phyloP scores from a whole-genome alignment of 2,797 vertebrate genomes.

The Dryobates pubescens region DNA sequence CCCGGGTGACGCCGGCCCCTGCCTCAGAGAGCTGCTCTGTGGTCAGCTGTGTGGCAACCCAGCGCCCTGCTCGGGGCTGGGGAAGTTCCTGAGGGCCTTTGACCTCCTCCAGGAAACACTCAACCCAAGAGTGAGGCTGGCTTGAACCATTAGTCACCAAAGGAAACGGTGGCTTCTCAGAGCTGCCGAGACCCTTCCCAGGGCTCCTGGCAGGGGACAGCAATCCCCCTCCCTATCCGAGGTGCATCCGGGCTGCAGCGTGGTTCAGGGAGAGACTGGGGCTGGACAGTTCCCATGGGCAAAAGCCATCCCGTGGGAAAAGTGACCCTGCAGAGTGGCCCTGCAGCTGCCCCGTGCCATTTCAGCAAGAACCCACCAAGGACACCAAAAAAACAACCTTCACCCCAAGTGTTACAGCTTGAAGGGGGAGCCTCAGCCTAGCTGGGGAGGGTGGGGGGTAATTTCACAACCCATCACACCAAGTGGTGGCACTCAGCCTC shows the following conservation, averaged over 20 bases:
- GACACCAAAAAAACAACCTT: neutral
- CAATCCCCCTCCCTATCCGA: accelerated
- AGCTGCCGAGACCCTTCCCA: neutral
- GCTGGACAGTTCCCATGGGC: neutral
- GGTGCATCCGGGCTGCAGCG: accelerated
- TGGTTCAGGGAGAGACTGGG: neutral
- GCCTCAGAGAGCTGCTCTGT: neutral
- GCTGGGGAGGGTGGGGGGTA: no score
- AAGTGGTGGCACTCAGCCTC: neutral
- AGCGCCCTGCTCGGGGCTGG: neutral
- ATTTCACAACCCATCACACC: neutral
- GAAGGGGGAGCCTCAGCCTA: no score
- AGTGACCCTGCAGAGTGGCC: neutral
- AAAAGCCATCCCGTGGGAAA: neutral
- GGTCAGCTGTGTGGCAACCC: neutral
- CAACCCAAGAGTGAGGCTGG: neutral
- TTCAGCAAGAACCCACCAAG: neutral
- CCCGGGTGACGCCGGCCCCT: accelerated
- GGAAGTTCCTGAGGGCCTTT: neutral
- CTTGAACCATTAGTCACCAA: neutral
- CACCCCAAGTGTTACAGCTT: neutral
- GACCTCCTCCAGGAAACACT: neutral
- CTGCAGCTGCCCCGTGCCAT: neutral
- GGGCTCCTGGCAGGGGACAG: neutral
- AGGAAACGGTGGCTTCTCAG: neutral